Evolutionary conservation across 1,140 invertebrate species (phyloP).

Genomic region (Drosophila varians): DNA sequence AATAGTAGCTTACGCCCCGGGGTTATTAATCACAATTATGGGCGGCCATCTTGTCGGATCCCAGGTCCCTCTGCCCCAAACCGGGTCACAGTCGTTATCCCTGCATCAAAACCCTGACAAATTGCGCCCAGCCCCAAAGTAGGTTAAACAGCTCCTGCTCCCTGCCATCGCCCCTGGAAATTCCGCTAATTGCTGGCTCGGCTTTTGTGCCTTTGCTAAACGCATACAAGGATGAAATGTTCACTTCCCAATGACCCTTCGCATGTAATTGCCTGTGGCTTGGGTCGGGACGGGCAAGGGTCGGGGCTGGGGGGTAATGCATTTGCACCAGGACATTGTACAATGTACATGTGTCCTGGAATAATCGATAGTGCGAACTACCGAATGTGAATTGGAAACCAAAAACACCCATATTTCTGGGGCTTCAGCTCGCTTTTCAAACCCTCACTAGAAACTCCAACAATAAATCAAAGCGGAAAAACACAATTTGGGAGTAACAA

Average conservation of each 20-base stretch:
- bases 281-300: no score
- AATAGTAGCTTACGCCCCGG: constrained; percentile 41
- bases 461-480: no score
- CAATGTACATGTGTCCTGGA: no score
- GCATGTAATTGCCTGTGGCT: constrained; percentile 34
- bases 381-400: constrained; percentile 22
- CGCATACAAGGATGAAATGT: constrained; percentile 24
- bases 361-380: constrained; percentile 37
- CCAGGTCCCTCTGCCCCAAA: constrained; percentile 5
- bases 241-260: constrained; percentile 38
- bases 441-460: no score
- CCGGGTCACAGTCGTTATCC: constrained; percentile 43
- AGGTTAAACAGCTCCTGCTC: constrained; percentile 31
- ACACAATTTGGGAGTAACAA: no score
- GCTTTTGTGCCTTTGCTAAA: constrained; percentile 22
- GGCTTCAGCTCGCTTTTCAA: no score
- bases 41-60: constrained; percentile 30
- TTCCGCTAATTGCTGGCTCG: constrained; percentile 40
- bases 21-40: constrained; percentile 74
- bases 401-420: no score
- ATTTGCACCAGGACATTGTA: no score
- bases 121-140: constrained; percentile 42
- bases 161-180: constrained; percentile 18
- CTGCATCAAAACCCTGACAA: constrained; percentile 36
- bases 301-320: no score